phyloP scores from a whole-genome alignment of 2,113 vertebrate genomes.

The Boleophthalmus pectinirostris region DNA sequence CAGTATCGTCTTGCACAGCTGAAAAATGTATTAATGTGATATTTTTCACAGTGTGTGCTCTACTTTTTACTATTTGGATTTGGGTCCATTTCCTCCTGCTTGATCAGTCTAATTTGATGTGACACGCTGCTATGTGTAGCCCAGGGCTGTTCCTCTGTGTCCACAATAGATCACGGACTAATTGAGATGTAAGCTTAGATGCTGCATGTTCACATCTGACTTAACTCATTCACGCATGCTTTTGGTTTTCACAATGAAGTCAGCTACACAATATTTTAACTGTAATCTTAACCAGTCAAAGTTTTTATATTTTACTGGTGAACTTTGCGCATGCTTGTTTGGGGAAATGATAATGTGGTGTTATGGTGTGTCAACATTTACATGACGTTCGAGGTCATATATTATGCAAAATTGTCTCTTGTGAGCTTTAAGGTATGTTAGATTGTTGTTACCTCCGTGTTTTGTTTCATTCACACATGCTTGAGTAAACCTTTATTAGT shows the following conservation, averaged over 20 bases:
- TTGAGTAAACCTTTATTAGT: too few relatives aligned
- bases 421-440: too few relatives aligned
- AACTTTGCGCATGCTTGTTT: not conserved
- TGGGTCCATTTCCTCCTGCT: constrained; percentile 27
- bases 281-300: too few relatives aligned
- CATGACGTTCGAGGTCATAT: too few relatives aligned
- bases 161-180: constrained; percentile 51
- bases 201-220: not conserved
- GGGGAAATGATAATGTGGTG: not conserved
- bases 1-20: constrained; percentile 38
- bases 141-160: constrained; percentile 36
- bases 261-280: not conserved
- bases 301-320: too few relatives aligned
- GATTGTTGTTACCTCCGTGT: too few relatives aligned
- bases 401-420: too few relatives aligned
- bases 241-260: constrained; percentile 23
- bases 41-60: constrained; percentile 11
- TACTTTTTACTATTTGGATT: not conserved
- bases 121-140: constrained; percentile 29
- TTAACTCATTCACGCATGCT: constrained; percentile 7
- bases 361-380: too few relatives aligned
- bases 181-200: constrained; percentile 45
- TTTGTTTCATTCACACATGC: too few relatives aligned
- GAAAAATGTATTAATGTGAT: constrained; percentile 44
- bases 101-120: constrained; percentile 42